Evolutionary conservation across 2,797 vertebrate species (phyloP), one percentile per base, ranked within the genome.

Genomic region (Parauchenoglanis ngamensis): DNA sequence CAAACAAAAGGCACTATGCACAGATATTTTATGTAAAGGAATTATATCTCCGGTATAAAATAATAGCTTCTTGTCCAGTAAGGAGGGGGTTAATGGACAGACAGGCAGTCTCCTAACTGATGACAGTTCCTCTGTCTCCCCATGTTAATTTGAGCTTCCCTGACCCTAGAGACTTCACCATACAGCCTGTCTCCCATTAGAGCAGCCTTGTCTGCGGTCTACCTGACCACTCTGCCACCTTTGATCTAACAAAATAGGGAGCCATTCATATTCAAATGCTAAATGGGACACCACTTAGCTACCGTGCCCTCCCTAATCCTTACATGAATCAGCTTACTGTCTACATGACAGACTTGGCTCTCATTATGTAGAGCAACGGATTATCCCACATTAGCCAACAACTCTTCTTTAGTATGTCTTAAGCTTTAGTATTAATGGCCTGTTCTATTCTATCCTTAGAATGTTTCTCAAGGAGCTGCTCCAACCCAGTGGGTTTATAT

Each of bases 101-200:
- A 93, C 94, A 89, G 90, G 57, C 92, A 91, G 95, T 91, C 95
- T 96, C 92, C 93, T 90, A 86, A 89, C 87, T 89, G 90, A 61
- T 61, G 90, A 88, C 83, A 87, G 90, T 87, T 90, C 91, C 92
- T 94, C 94, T 94, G 94, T 95, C 90, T 92, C 86, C 90, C 88
- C 90, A 87, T 91, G 91, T 94, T 94, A 93, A 93, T 94, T 93
- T 92, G 87, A 92, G 92, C 89, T 91, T 90, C 92, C 93, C 91
- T 88, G 92, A 87, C 79, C 85, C 86, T 65, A 87, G 87, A 88
- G 76, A 78, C 86, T 83, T 86, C 52, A 82, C 79, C 79, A 92
- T 87, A 91, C 90, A 73, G 91, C 89, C 88, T 81, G 86, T 79
- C 92, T 91, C 91, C 93, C 91, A 92, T 94, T 92, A 93, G 87